Conservation (phyloP, 2,113 vertebrate species). For the Camarhynchus parvulus region DNA sequence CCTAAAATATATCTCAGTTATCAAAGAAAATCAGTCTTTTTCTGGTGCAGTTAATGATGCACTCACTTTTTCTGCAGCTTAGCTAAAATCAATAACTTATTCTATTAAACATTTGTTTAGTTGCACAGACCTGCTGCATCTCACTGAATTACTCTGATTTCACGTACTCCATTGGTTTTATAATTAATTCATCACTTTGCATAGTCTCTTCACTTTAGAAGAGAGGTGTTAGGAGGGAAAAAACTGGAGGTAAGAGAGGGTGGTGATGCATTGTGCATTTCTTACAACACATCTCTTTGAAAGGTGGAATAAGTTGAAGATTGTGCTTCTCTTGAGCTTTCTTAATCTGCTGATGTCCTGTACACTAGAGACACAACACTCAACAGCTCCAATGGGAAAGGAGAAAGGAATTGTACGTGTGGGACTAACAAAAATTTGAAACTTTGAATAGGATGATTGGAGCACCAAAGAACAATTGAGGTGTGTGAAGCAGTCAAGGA, state of each 20-base stretch:
- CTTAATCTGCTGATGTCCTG: not conserved
- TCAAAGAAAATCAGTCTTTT: not conserved
- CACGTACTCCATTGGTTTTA: not conserved
- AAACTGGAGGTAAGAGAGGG: not conserved
- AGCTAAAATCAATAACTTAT: constrained; percentile 3
- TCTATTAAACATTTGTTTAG: not conserved
- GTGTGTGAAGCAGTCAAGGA: not conserved
- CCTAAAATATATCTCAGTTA: not conserved
- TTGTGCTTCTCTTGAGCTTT: not conserved
- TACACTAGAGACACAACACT: accelerated
- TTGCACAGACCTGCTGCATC: not conserved
- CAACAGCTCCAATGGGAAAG: not conserved
- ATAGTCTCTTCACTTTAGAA: not conserved
- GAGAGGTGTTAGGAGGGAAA: not conserved
- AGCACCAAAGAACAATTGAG: not conserved
- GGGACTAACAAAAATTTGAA: not conserved
- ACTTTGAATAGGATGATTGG: not conserved
- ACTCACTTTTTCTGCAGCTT: not conserved
- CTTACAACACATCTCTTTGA: not conserved
- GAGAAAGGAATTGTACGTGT: not conserved
- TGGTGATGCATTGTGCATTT: not conserved
- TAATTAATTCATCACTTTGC: not conserved
- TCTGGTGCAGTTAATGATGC: not conserved
- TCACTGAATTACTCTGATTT: constrained; percentile 5
- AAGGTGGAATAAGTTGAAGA: not conserved